Conservation (phyloP, 1,140 invertebrate species). For the Drosophila cardini region DNA sequence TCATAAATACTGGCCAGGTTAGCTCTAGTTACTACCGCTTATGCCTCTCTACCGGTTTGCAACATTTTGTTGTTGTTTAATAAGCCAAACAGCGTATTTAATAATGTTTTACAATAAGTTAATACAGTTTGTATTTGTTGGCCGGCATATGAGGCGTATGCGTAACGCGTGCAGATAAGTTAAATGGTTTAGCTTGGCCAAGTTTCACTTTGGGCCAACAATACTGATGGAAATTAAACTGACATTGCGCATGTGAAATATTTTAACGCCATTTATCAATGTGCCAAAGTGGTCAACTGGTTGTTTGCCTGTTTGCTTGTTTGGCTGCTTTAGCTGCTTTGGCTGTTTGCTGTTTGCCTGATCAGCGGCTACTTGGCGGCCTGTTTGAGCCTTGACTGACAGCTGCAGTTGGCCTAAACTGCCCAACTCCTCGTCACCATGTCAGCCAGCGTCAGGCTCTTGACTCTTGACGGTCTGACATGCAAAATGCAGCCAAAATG, state of each 20-base stretch:
- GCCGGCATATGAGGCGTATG: conserved; percentile 29
- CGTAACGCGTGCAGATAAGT: conserved; percentile 43
- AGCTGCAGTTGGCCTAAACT: conserved; percentile 48
- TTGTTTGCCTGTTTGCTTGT: background rate
- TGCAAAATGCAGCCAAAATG: conserved; percentile 58
- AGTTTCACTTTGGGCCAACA: conserved; percentile 53
- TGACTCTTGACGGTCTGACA: conserved; percentile 31
- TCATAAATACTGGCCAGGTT: conserved; percentile 68
- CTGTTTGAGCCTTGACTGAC: conserved; percentile 53
- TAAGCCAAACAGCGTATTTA: conserved; percentile 61
- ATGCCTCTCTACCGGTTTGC: conserved; percentile 63
- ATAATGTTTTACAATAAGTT: conserved; percentile 55
- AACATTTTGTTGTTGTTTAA: conserved; percentile 53
- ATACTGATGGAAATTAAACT: conserved; percentile 51
- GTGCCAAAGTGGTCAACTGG: conserved; percentile 48
- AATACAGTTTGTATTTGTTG: background rate
- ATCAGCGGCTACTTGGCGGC: conserved; percentile 47
- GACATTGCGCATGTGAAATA: conserved; percentile 66
- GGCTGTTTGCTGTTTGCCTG: conserved; percentile 23
- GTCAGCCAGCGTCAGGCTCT: conserved; percentile 35
- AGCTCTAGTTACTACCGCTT: conserved; percentile 12
- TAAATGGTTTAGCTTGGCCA: conserved; percentile 39
- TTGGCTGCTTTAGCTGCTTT: conserved; percentile 26
- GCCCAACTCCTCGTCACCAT: conserved; percentile 45
- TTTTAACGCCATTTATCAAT: conserved; percentile 82